Base-by-base conservation (phyloP, 1,140 invertebrate species). In the Bradynema listronoti region DNA sequence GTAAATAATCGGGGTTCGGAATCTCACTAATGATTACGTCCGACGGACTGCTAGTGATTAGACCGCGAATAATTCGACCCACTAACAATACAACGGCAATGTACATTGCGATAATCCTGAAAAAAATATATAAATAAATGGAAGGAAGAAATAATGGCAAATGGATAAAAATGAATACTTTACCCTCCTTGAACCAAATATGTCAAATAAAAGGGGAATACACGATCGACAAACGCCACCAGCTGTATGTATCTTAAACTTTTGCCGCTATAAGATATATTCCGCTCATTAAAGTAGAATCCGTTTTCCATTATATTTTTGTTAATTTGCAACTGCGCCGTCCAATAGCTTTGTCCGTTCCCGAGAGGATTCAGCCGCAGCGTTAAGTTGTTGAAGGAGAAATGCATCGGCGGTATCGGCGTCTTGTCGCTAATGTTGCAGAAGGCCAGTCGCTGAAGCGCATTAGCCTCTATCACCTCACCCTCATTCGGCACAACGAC, bases 1-100 rank as follows among this genome's bases (percentile, higher is more conserved):
- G 82, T 29, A 98, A 86, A 71, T 91, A 82, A 79, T 98, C 93
- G 7, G 96, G 91, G 79, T 92, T 89, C 4, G 89, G 89, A 80
- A 95, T 84, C 78, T 98, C 92, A 69, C 91, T 89, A 81, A 94
- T 97, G 87, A 96, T 96, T 63, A 98, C 96, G 78, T 87, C 87
- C 61, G 85, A 85, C 58, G 87, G 88, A 68, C 88, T 85, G 16
- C 87, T 89, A 22, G 87, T 86, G 79, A 90, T 88, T 73, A 88
- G 86, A n/a, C 87, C 85, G 65, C 90, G 84, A 42, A 93, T 83
- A 58, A 92, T 83, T 58, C 89, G 86, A 47, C 88, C 89, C 63
- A 89, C 87, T 66, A 98, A 84, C 73, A 98, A 87, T 43, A 98
- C 92, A 73, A 96, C 87, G 14, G 92, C 94, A 3, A 93, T 89